Conservation (phyloP, 2,797 vertebrate genomes). For the Sus cebifrons region DNA sequence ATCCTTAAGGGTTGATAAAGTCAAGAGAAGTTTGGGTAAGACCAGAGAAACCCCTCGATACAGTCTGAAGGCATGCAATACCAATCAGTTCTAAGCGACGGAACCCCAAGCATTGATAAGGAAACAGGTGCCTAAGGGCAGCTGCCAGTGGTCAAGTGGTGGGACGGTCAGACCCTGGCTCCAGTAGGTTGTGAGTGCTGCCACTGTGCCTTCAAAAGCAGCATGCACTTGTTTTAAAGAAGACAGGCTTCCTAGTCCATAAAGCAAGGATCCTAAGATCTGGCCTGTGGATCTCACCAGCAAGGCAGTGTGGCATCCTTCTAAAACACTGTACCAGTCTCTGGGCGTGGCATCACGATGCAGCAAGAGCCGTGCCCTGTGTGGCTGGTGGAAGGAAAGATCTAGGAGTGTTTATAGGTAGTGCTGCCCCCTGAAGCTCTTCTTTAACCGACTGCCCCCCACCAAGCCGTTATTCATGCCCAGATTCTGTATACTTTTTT, state of each 20-base stretch:
- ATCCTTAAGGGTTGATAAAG: conserved; percentile 72
- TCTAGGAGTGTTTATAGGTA: not conserved
- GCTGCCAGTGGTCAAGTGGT: not conserved
- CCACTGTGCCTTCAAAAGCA: not conserved
- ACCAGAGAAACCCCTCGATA: conserved; percentile 13
- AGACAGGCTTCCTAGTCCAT: not conserved
- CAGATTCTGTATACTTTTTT: not conserved
- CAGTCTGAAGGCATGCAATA: conserved; percentile 40
- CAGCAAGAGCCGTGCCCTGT: not conserved
- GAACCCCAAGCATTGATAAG: conserved; percentile 18
- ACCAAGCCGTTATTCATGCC: not conserved
- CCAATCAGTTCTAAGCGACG: conserved; percentile 59
- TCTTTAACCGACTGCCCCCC: not conserved
- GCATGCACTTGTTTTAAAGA: not conserved
- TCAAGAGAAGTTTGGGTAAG: conserved; percentile 28
- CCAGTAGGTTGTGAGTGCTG: not conserved
- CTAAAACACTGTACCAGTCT: not conserved
- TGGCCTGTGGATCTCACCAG: not conserved
- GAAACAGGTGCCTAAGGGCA: not conserved
- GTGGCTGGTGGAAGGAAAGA: not conserved
- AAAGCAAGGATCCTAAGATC: not conserved
- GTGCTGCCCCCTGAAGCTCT: not conserved
- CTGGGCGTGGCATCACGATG: not conserved
- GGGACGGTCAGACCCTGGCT: not conserved
- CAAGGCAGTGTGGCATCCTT: not conserved